These are phyloP conservation scores for Mustelus asterias DNA, from an alignment of 2,113 vertebrate genomes.

Conservation along the genomic window DNA sequence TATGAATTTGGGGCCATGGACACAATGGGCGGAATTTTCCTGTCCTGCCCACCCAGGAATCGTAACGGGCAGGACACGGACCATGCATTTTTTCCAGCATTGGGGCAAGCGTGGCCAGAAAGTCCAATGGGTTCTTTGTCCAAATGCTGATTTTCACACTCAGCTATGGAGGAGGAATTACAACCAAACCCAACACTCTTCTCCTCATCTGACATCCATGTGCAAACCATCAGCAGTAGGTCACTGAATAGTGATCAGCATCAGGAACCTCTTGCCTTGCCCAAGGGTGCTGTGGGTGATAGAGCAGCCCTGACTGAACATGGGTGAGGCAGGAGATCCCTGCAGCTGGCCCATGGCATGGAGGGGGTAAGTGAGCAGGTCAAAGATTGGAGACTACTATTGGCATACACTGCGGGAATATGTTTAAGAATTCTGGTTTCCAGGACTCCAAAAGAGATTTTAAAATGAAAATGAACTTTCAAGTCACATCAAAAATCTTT, in stretches of 20 bases:
- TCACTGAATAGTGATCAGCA: background rate
- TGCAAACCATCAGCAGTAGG: background rate
- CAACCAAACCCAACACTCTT: background rate
- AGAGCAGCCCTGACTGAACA: background rate
- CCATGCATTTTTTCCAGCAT: too few species aligned
- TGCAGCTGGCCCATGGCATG: conserved; percentile 43
- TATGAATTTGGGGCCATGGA: background rate
- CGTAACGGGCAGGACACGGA: too few species aligned
- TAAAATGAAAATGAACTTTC: background rate
- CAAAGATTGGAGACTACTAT: too few species aligned
- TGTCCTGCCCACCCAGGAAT: too few species aligned
- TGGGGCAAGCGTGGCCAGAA: too few species aligned
- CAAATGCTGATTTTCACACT: background rate
- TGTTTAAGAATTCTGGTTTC: background rate
- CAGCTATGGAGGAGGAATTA: background rate
- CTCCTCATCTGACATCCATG: background rate
- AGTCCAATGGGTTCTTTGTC: background rate
- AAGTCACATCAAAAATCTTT: background rate
- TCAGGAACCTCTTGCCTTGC: background rate
- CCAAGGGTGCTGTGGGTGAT: background rate
- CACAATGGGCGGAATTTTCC: background rate
- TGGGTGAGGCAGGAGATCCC: background rate
- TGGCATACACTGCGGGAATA: background rate
- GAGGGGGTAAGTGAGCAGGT: background rate
- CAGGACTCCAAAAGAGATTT: background rate